Percentiles rank a stretch among this genome's conserved stretches.
Conservation (phyloP, 2,113 vertebrate genomes). For the Columbina picui region DNA sequence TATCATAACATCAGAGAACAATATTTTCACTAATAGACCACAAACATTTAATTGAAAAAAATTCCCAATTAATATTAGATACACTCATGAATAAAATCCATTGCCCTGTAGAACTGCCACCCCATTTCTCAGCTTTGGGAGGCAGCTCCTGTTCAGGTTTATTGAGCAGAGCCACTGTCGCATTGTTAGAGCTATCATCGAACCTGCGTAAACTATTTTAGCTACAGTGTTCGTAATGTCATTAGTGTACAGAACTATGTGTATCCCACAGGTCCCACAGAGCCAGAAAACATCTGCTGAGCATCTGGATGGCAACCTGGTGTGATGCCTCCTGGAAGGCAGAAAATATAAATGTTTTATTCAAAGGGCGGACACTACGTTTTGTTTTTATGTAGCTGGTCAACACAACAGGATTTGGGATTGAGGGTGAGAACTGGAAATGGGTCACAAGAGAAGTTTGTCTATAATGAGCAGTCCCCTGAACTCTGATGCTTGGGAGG, state of each 20-base stretch:
- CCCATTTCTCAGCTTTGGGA: neutral
- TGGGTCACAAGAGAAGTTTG: neutral
- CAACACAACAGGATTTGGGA: neutral
- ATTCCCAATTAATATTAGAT: neutral
- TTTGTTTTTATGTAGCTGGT: neutral
- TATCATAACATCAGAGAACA: neutral
- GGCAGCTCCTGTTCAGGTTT: neutral
- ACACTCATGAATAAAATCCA: neutral
- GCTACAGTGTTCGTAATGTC: too few species aligned
- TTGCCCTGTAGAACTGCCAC: too few species aligned
- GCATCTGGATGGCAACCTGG: neutral
- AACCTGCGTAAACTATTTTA: neutral
- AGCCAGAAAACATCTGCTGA: neutral
- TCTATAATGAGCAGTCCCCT: neutral
- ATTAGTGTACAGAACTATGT: neutral
- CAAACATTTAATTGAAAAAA: neutral
- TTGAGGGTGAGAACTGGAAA: neutral
- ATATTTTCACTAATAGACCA: neutral
- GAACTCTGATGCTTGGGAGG: neutral
- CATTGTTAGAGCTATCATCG: accelerated
- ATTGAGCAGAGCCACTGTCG: neutral
- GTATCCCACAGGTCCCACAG: neutral
- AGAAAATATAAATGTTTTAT: neutral
- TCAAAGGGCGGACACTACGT: neutral
- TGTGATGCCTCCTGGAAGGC: neutral